phyloP scores from a whole-genome alignment of 2,888 invertebrate genomes.

The Lasioglossum figueresi region DNA sequence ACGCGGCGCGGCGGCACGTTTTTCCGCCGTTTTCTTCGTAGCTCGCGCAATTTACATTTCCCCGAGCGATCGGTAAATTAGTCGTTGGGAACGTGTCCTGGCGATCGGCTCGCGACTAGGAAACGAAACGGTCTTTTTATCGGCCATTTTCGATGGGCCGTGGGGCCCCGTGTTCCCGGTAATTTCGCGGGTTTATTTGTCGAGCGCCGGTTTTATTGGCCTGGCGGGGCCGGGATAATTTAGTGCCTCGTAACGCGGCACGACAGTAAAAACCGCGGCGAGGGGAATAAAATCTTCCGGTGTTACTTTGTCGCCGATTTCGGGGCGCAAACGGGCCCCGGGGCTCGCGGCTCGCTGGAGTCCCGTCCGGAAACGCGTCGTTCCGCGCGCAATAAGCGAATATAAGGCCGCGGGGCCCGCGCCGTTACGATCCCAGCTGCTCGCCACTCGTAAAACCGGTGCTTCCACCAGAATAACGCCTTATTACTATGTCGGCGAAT shows the following conservation, averaged over 20 bases:
- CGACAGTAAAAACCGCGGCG: conserved; percentile 50
- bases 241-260: conserved; percentile 46
- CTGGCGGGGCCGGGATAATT: conserved; percentile 40
- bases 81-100: not conserved
- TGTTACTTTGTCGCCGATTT: conserved; percentile 53
- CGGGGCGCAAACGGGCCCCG: conserved; percentile 17
- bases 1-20: not conserved
- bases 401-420: conserved; percentile 13
- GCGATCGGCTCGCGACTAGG: conserved; percentile 1
- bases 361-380: conserved; percentile 52
- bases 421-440: conserved; percentile 29
- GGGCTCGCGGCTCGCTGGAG: not conserved
- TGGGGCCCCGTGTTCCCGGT: conserved; percentile 31
- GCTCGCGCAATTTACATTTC: not conserved
- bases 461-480: conserved; percentile 48
- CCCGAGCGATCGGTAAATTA: not conserved
- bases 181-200: conserved; percentile 54
- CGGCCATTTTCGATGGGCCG: conserved; percentile 36
- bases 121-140: conserved; percentile 25
- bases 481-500: conserved; percentile 54
- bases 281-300: conserved; percentile 23
- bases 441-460: conserved; percentile 57
- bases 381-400: conserved; percentile 36
- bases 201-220: conserved; percentile 42
- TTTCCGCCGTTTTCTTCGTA: not conserved